Evolutionary conservation across 2,113 vertebrate genomes (phyloP).

Genomic region (Xiphias gladius): DNA sequence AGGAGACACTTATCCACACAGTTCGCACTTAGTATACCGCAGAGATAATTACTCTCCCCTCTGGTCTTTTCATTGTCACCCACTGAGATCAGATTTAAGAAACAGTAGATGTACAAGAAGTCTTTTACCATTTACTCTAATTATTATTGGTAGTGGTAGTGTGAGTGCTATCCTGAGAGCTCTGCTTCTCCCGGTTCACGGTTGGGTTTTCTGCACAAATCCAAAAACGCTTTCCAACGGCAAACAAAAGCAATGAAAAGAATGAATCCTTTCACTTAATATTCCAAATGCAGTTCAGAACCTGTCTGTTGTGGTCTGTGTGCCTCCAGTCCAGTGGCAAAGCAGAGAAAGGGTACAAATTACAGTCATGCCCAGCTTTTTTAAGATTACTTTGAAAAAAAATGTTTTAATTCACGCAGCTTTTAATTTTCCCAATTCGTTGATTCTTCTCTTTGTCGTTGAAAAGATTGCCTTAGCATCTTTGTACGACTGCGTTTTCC

Average conservation of each 20-base stretch:
- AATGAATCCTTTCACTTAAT: neutral
- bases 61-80: slow-evolving; percentile 38
- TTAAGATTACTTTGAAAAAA: neutral
- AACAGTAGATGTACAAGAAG: neutral
- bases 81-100: slow-evolving; percentile 17
- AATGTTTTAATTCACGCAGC: neutral
- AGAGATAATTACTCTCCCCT: slow-evolving; percentile 30
- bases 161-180: neutral
- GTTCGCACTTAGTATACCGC: slow-evolving; percentile 26
- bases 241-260: neutral
- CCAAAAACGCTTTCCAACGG: neutral
- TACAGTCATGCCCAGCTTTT: neutral
- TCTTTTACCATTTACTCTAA: neutral
- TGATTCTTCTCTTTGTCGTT: neutral
- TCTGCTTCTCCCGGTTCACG: neutral
- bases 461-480: no score
- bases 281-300: neutral
- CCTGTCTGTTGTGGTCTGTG: neutral
- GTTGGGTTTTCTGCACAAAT: neutral
- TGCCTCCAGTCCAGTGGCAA: neutral
- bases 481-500: no score
- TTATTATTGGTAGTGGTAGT: neutral
- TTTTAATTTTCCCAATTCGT: neutral
- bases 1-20: slow-evolving; percentile 54
- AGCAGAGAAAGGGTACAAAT: neutral